A percentile compares a stretch with the other conserved stretches of the same genome.
These are phyloP conservation scores for Drosophila anomalata DNA, from an alignment of 2,888 invertebrate genomes.

Conservation along the genomic window DNA sequence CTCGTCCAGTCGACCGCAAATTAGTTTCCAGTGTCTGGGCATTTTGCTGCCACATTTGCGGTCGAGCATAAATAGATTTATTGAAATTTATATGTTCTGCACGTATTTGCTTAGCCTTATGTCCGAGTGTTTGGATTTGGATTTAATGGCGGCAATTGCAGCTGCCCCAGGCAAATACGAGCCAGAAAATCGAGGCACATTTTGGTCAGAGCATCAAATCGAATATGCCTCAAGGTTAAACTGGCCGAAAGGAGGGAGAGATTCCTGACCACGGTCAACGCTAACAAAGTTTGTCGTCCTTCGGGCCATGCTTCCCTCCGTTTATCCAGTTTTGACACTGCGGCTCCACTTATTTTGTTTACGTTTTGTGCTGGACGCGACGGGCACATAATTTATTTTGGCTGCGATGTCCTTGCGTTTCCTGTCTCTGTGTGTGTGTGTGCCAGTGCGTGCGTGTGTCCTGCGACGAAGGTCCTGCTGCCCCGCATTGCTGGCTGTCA, in stretches of 20 bases:
- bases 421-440: constrained; percentile 8
- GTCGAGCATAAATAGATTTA: constrained; percentile 57
- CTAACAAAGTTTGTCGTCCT: constrained; percentile 5
- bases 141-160: constrained; percentile 57
- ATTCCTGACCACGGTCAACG: constrained; percentile 70
- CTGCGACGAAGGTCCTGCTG: constrained; percentile 16
- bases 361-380: constrained; percentile 68
- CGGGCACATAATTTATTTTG: constrained; percentile 71
- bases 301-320: neutral
- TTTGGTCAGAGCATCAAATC: constrained; percentile 30
- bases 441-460: constrained; percentile 9
- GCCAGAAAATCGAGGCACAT: neutral
- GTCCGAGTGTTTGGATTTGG: constrained; percentile 59
- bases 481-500: constrained; percentile 71
- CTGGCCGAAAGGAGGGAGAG: neutral
- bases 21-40: constrained; percentile 59
- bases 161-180: constrained; percentile 52
- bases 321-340: neutral
- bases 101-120: constrained; percentile 46
- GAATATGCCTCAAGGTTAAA: constrained; percentile 47
- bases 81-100: constrained; percentile 52
- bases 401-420: constrained; percentile 68
- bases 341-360: constrained; percentile 64
- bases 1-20: constrained; percentile 54
- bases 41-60: constrained; percentile 27